These are phyloP conservation scores for Amphiprion ocellaris DNA, from an alignment of 2,113 vertebrate species.

Conservation along the genomic window DNA sequence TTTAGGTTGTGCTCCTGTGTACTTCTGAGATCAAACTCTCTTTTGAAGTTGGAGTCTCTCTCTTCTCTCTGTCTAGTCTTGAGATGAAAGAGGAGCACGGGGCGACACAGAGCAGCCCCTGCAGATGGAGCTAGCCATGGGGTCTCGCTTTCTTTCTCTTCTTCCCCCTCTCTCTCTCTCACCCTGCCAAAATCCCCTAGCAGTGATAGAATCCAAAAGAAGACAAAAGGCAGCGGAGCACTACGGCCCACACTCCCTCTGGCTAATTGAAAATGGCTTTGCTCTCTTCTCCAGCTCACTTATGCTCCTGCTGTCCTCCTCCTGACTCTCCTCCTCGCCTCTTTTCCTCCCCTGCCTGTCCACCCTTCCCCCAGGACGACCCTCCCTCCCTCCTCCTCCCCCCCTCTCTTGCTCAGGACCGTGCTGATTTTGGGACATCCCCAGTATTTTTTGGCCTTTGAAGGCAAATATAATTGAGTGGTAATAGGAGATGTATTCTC, in stretches of 20 bases:
- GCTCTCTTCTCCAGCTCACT: constrained; percentile 43
- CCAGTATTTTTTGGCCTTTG: constrained; percentile 78
- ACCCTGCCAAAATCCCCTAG: constrained; percentile 59
- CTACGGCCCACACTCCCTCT: constrained; percentile 57
- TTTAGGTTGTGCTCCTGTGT: constrained; percentile 71
- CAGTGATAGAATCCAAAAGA: constrained; percentile 79
- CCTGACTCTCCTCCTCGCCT: constrained; percentile 26
- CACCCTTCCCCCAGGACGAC: constrained; percentile 31
- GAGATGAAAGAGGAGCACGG: constrained; percentile 81
- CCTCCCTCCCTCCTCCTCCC: constrained; percentile 15
- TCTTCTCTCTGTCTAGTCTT: constrained; percentile 71
- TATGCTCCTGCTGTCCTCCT: constrained; percentile 37
- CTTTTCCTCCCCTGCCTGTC: constrained; percentile 18
- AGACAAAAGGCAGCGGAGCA: constrained; percentile 73
- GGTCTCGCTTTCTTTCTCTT: constrained; percentile 46
- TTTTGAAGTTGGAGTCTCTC: constrained; percentile 79
- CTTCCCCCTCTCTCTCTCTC: background rate
- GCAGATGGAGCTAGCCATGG: constrained; percentile 70
- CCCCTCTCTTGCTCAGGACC: constrained; percentile 37
- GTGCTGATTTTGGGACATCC: constrained; percentile 84
- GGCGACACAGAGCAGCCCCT: constrained; percentile 70
- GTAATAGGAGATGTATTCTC: constrained; percentile 76
- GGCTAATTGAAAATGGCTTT: constrained; percentile 81
- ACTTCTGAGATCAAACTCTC: constrained; percentile 82
- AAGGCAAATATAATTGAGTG: constrained; percentile 79